Evolutionary conservation across 2,888 invertebrate genomes (phyloP).

Genomic region (Diaprepes abbreviatus): DNA sequence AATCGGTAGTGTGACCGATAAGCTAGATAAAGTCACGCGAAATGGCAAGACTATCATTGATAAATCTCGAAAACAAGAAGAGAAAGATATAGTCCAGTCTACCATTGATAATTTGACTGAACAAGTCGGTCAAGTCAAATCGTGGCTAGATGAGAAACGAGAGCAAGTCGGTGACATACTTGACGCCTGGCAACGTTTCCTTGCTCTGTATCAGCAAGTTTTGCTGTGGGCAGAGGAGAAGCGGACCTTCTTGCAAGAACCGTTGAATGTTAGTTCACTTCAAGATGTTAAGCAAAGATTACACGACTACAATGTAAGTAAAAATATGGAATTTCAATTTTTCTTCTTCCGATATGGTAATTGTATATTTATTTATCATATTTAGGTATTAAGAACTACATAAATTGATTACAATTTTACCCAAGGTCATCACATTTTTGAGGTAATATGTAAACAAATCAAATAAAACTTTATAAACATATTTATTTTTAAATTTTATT

Average conservation of each 20-base stretch:
- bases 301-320: constrained; percentile 86
- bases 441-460: too few species aligned
- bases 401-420: too few species aligned
- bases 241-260: constrained; percentile 82
- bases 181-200: constrained; percentile 90
- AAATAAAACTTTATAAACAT: too few species aligned
- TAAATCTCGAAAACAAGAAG: constrained; percentile 83
- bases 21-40: constrained; percentile 81
- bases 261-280: constrained; percentile 82
- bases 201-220: constrained; percentile 84
- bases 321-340: too few species aligned
- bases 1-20: constrained; percentile 79
- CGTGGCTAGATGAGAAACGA: constrained; percentile 86
- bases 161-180: constrained; percentile 88
- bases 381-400: too few species aligned
- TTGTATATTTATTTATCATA: too few species aligned
- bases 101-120: constrained; percentile 84
- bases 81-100: constrained; percentile 80
- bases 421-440: too few species aligned
- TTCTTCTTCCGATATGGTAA: too few species aligned
- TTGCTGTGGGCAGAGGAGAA: constrained; percentile 89
- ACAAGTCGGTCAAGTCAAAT: constrained; percentile 82
- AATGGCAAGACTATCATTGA: constrained; percentile 86
- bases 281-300: constrained; percentile 87
- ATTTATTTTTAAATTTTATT: too few species aligned